Evolutionary conservation across 2,888 invertebrate species (phyloP), one percentile per base, ranked within the genome.

Genomic region (Scaptomyza parva): DNA sequence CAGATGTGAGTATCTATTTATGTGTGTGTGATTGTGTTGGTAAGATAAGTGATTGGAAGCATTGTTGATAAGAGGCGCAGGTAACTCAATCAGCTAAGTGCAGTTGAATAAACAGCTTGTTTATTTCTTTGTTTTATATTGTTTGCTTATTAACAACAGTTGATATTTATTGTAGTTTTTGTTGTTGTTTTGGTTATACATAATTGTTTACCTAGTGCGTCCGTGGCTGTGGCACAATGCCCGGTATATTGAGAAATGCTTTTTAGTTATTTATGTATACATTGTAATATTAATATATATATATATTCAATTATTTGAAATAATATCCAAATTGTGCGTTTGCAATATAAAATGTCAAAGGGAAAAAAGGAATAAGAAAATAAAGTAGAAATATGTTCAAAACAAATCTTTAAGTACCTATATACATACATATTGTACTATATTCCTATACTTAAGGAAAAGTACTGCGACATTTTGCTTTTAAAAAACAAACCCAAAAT

Each of bases 161-260:
- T 24, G 9, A 22, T 18, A 18, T 48, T 45, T 30, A 33, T 20
- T 52, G 58, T 58, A 52, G 22, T 54, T 57, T n/a, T n/a, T n/a
- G n/a, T n/a, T 52, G 43, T 30, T 74, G 17, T 17, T 51, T 22
- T 47, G 37, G 20, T 47, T 68, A 24, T 53, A 37, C 17, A 37
- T 9, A 47, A 22, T 65, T 50, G 70, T 87, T 89, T 89, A 89
- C 89, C 89, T 89, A 89, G 87, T 90, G 88, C 59, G 85, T 88
- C 90, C 90, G 89, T 70, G 90, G 87, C 55, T 85, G 80, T 68
- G 89, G 88, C 84, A 86, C 83, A 78, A 89, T 89, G 89, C 89
- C 89, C 73, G 89, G 90, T 78, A 89, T 89, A 86, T 89, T 89
- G 72, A 89, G 85, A 89, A 89, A 89, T 72, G 89, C 89, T 89